Conservation (phyloP, 1,140 invertebrate genomes). For the Gryllus bimaculatus region DNA sequence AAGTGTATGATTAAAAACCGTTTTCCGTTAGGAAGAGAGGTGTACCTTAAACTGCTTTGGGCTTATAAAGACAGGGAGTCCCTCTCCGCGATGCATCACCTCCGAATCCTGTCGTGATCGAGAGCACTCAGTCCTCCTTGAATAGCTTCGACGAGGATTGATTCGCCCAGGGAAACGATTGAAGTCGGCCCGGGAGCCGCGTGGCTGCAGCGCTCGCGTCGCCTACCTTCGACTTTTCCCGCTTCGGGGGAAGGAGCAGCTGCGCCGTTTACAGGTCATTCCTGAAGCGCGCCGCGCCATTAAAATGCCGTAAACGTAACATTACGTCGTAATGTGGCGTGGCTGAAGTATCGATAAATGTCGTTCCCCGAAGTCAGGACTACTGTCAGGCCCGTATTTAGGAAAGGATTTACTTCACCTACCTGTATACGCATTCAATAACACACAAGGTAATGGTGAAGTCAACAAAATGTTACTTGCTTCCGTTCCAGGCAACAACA, state of each 20-base stretch:
- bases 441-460: no score
- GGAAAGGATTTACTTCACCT: no score
- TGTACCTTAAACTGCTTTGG: not conserved
- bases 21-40: not conserved
- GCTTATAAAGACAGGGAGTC: not conserved
- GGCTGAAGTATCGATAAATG: not conserved
- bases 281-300: not conserved
- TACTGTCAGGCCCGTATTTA: not conserved
- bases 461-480: no score
- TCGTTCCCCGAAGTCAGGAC: not conserved
- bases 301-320: not conserved
- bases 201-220: no score
- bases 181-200: no score
- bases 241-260: not conserved
- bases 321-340: not conserved
- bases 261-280: not conserved
- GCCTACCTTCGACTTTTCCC: not conserved
- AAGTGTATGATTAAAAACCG: not conserved
- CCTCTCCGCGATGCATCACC: not conserved
- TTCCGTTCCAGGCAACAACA: no score
- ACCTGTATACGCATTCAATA: no score
- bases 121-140: not conserved
- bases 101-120: conserved; percentile 2
- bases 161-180: no score
- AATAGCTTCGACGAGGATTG: no score